Conservation (phyloP, 2,888 invertebrate species). For the Andrena flavipes region DNA sequence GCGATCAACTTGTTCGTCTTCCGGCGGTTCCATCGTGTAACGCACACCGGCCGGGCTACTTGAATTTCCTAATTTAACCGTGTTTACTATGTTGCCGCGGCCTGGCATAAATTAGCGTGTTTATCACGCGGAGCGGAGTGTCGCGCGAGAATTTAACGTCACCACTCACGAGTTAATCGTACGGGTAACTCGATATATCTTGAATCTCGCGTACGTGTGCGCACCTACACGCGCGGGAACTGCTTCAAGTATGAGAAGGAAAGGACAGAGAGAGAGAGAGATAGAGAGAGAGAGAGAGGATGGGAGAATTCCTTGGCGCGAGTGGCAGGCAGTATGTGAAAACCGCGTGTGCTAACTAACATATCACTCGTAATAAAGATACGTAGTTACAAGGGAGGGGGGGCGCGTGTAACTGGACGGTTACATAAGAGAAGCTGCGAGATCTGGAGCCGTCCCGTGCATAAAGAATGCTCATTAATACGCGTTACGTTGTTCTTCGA, state of each 20-base stretch:
- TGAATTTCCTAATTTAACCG: conserved; percentile 54
- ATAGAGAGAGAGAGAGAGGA: neutral
- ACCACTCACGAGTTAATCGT: conserved; percentile 59
- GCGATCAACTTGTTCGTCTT: conserved; percentile 24
- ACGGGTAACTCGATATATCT: conserved; percentile 64
- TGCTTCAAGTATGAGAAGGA: no score
- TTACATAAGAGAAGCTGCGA: conserved; percentile 62
- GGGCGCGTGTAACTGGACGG: conserved; percentile 58
- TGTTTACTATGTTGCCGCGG: conserved; percentile 30
- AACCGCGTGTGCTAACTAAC: conserved; percentile 47
- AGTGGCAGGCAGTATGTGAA: conserved; percentile 27
- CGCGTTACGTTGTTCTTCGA: conserved; percentile 58
- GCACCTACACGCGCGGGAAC: neutral
- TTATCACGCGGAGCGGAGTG: conserved; percentile 46
- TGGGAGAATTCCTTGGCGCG: conserved; percentile 46
- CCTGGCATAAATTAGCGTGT: conserved; percentile 48
- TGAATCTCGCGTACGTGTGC: conserved; percentile 31
- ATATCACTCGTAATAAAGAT: conserved; percentile 71
- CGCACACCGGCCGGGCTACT: conserved; percentile 42
- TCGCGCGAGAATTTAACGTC: conserved; percentile 57
- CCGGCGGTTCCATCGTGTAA: neutral
- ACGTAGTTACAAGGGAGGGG: conserved; percentile 51
- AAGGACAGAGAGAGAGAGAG: no score
- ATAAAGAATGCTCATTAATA: conserved; percentile 70
- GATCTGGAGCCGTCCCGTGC: conserved; percentile 62